Percentiles rank a stretch among this genome's conserved stretches.
These are phyloP conservation scores for Ricordea florida DNA, from an alignment of 92 coral and sea anemone genomes.

Conservation along the genomic window DNA sequence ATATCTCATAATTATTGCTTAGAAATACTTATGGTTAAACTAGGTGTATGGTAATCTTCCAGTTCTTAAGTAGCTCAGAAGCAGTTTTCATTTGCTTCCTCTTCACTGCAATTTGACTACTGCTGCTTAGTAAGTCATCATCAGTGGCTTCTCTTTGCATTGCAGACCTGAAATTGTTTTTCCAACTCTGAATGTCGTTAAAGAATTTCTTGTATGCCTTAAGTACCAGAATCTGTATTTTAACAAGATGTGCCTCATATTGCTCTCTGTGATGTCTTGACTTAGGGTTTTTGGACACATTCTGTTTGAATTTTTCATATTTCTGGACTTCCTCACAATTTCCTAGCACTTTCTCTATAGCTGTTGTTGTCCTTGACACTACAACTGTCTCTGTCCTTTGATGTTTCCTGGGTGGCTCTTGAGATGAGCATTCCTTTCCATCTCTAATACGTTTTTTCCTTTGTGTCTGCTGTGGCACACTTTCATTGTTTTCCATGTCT, in stretches of 20 bases:
- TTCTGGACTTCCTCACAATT: slow-evolving; percentile 21
- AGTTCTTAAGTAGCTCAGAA: slow-evolving; percentile 7
- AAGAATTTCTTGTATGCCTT: slow-evolving; percentile 23
- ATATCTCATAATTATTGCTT: too few relatives aligned
- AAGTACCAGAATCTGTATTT: slow-evolving; percentile 42
- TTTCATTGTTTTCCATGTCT: background rate
- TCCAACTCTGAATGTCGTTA: slow-evolving; percentile 25
- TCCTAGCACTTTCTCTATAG: slow-evolving; percentile 36
- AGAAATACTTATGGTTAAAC: too few relatives aligned
- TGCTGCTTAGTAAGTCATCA: background rate
- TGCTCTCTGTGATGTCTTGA: slow-evolving; percentile 46
- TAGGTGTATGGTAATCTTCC: slow-evolving; percentile 40
- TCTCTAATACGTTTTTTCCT: background rate
- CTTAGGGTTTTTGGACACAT: slow-evolving; percentile 11
- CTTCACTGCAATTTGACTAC: background rate
- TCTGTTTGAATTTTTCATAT: slow-evolving; percentile 35
- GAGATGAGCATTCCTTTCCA: slow-evolving; percentile 3
- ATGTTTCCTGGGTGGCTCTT: background rate
- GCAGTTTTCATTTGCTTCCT: slow-evolving; percentile 8
- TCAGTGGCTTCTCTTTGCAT: background rate
- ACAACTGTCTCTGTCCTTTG: background rate
- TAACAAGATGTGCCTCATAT: slow-evolving; percentile 28
- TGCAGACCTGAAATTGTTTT: background rate
- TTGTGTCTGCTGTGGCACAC: background rate
- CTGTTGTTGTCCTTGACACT: slow-evolving; percentile 37